Conservation (phyloP, 2,888 invertebrate genomes). For the Heliconius erato region DNA sequence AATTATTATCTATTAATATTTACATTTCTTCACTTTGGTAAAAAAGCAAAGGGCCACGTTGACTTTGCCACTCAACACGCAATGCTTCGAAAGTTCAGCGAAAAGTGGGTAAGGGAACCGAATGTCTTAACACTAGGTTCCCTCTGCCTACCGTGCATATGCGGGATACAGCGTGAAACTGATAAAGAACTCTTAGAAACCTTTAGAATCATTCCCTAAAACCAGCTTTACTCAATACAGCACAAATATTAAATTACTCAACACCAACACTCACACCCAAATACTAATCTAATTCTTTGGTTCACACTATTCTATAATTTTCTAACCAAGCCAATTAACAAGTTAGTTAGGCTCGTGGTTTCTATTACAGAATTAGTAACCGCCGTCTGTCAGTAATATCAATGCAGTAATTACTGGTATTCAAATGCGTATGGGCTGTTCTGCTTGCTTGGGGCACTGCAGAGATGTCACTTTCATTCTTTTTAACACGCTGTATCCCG, state of each 20-base stretch:
- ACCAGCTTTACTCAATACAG: background rate
- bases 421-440: background rate
- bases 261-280: background rate
- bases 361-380: conserved; percentile 50
- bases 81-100: too few species aligned
- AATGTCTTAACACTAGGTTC: background rate
- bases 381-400: conserved; percentile 49
- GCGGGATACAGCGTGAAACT: background rate
- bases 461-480: background rate
- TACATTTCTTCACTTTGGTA: too few species aligned
- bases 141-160: background rate
- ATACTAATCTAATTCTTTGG: conserved; percentile 19
- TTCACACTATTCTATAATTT: conserved; percentile 21
- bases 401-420: conserved; percentile 1
- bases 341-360: conserved; percentile 39
- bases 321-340: conserved; percentile 39
- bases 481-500: too few species aligned
- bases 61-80: too few species aligned
- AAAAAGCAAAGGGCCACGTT: too few species aligned
- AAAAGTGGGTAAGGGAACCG: background rate
- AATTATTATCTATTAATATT: too few species aligned
- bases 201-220: background rate
- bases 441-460: background rate
- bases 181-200: background rate
- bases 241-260: background rate